phyloP scores from a whole-genome alignment of 2,888 invertebrate species.

The Xanthostigma xanthostigma region DNA sequence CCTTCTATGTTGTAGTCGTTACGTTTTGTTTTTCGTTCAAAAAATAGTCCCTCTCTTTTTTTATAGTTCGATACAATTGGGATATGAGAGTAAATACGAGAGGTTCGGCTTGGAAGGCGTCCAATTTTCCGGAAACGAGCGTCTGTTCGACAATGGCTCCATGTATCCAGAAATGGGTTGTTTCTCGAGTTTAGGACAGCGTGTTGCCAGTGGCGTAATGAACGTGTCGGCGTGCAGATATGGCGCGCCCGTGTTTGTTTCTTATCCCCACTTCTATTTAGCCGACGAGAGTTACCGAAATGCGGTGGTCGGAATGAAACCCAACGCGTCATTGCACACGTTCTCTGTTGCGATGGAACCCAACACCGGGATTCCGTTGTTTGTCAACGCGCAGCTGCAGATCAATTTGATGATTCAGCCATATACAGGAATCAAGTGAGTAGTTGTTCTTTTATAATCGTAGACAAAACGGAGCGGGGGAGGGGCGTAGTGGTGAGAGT shows the following conservation, averaged over 20 bases:
- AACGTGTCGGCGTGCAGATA: constrained; percentile 59
- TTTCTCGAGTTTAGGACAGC: constrained; percentile 41
- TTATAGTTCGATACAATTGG: constrained; percentile 28
- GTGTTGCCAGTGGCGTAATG: constrained; percentile 41
- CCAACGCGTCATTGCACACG: constrained; percentile 45
- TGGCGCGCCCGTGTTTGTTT: constrained; percentile 71
- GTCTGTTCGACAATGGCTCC: constrained; percentile 58
- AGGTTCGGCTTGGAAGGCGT: constrained; percentile 36
- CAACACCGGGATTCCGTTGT: constrained; percentile 60
- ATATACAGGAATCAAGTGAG: constrained; percentile 38
- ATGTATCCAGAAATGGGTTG: constrained; percentile 45
- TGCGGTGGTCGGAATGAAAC: constrained; percentile 49
- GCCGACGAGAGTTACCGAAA: constrained; percentile 49
- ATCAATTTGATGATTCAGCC: constrained; percentile 50
- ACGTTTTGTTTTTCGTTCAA: too few species aligned
- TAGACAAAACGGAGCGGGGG: too few species aligned
- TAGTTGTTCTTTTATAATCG: constrained; percentile 11
- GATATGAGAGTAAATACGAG: constrained; percentile 21
- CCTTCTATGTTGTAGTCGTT: too few species aligned
- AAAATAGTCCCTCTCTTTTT: too few species aligned
- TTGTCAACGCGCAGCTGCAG: constrained; percentile 59
- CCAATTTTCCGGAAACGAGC: constrained; percentile 39
- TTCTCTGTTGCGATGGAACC: constrained; percentile 58
- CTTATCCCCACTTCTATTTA: constrained; percentile 68
- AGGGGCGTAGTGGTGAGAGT: too few species aligned